phyloP scores from a whole-genome alignment of 2,797 vertebrate genomes.

The Spinus olivaceus region DNA sequence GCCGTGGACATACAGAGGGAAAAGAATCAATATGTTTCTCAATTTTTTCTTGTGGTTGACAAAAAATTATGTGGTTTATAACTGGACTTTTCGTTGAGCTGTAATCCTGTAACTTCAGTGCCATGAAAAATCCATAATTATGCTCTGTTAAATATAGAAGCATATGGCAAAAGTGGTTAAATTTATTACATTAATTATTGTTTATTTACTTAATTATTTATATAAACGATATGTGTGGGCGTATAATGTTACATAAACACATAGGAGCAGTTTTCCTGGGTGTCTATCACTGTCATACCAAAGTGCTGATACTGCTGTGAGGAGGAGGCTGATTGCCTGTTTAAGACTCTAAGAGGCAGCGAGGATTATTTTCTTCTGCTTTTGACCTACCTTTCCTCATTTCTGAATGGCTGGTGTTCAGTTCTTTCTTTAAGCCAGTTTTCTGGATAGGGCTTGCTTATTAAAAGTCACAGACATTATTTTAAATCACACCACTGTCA shows the following conservation, averaged over 20 bases:
- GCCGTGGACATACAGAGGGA: neutral
- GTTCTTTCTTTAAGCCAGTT: conserved; percentile 8
- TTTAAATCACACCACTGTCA: neutral
- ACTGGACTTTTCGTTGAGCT: neutral
- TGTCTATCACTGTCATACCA: neutral
- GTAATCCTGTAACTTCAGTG: neutral
- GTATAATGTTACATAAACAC: neutral
- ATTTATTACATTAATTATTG: neutral
- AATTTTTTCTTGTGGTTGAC: neutral
- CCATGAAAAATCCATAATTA: neutral
- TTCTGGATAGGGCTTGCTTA: neutral
- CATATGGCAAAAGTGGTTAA: neutral
- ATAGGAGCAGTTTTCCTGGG: neutral
- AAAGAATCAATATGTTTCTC: neutral
- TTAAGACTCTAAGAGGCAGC: neutral
- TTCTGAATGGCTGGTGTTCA: conserved; percentile 5
- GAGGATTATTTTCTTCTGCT: conserved; percentile 4
- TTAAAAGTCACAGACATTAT: neutral
- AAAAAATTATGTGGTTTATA: neutral
- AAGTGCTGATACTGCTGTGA: neutral
- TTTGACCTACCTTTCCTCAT: conserved; percentile 10
- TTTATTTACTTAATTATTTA: neutral
- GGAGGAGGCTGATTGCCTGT: neutral
- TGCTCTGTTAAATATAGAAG: neutral
- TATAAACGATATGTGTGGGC: neutral